Conservation (phyloP, 2,797 vertebrate genomes). For the Antrozous pallidus region DNA sequence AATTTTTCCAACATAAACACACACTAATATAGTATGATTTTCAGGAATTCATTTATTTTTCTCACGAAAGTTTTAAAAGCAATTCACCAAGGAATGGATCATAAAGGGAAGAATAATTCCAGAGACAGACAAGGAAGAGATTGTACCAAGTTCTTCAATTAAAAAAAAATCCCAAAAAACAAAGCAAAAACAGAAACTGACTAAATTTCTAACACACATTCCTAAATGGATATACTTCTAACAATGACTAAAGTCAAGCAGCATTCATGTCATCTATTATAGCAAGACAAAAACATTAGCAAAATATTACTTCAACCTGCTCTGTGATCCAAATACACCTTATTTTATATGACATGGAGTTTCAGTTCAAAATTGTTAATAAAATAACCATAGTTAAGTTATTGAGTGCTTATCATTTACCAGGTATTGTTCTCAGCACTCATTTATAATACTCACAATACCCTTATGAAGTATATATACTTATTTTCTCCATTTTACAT, state of each 20-base stretch:
- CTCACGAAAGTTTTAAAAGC: background rate
- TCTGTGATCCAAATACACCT: background rate
- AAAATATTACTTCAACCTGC: background rate
- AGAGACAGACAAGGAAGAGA: background rate
- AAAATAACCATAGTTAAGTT: background rate
- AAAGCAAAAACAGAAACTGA: background rate
- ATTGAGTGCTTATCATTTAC: background rate
- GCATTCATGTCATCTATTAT: background rate
- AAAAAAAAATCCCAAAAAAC: background rate
- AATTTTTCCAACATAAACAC: background rate
- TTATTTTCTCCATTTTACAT: background rate
- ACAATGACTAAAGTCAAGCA: background rate
- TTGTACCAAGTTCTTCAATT: background rate
- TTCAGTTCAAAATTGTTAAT: background rate
- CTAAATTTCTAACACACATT: background rate
- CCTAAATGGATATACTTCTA: background rate
- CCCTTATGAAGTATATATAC: background rate
- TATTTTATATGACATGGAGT: background rate
- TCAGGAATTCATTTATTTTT: background rate
- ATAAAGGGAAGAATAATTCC: background rate
- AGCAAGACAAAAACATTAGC: background rate
- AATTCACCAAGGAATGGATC: background rate
- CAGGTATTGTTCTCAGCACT: background rate
- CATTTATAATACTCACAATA: background rate
- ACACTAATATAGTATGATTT: background rate